Percentiles rank a stretch among this genome's conserved stretches.
These are phyloP conservation scores for Osedax fenrisi DNA, from an alignment of 2,888 invertebrate genomes.

Conservation along the genomic window DNA sequence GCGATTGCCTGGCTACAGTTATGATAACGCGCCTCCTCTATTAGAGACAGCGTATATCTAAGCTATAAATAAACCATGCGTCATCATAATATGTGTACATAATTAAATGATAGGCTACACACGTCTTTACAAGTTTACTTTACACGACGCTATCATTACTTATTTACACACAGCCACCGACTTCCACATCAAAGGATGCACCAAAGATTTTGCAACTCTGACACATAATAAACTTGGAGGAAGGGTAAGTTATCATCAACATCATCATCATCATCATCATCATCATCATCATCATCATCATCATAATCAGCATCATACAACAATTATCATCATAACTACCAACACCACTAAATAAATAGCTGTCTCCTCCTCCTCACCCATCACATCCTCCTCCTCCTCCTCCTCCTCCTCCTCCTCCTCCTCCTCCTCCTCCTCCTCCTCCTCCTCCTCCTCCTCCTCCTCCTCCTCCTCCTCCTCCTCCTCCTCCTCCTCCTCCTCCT, in stretches of 20 bases:
- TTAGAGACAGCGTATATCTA: too few species aligned
- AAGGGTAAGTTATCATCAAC: not conserved
- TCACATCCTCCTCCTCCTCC: not conserved
- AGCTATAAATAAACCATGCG: too few species aligned
- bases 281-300: not conserved
- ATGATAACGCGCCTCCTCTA: too few species aligned
- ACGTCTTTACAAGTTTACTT: too few species aligned
- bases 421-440: not conserved
- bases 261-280: not conserved
- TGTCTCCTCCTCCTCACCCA: not conserved
- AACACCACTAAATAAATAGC: not conserved
- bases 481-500: not conserved
- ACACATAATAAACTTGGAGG: not conserved
- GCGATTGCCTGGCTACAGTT: too few species aligned
- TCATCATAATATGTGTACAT: too few species aligned
- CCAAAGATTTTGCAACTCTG: too few species aligned
- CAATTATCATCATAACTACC: not conserved
- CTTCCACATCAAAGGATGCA: too few species aligned
- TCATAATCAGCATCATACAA: not conserved
- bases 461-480: not conserved
- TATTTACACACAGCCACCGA: too few species aligned
- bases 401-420: not conserved
- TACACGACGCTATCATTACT: too few species aligned
- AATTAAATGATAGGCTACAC: too few species aligned
- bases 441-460: not conserved